phyloP scores from a whole-genome alignment of 53 echinoderm and acorn worm genomes.

The Henricia sp. region DNA sequence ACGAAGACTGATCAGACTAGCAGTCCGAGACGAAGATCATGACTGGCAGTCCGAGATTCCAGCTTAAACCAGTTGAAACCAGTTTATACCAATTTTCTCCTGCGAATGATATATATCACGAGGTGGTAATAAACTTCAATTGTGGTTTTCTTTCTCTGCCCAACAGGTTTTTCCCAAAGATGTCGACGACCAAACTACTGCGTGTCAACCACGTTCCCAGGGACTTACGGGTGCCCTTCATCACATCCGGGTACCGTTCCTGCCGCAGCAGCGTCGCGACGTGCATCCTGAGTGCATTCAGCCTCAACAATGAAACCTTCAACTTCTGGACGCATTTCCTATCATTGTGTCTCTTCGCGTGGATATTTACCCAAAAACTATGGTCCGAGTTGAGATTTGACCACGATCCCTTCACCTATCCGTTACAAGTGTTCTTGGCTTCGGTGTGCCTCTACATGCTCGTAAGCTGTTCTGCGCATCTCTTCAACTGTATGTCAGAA shows the following conservation, averaged over 20 bases:
- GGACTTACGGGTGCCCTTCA: constrained; percentile 87
- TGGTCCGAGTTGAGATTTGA: constrained; percentile 48
- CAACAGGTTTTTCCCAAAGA: not conserved
- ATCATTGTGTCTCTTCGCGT: constrained; percentile 66
- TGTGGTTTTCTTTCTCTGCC: too few species aligned
- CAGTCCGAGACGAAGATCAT: too few species aligned
- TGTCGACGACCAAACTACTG: constrained; percentile 88
- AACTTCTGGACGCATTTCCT: constrained; percentile 97
- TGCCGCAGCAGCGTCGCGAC: constrained; percentile 75
- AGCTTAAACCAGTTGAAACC: too few species aligned
- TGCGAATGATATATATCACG: too few species aligned
- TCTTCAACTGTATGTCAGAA: constrained; percentile 93
- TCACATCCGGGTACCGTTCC: constrained; percentile 83
- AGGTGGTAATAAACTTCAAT: too few species aligned
- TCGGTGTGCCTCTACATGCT: constrained; percentile 74
- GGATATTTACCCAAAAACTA: constrained; percentile 57
- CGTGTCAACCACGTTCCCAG: constrained; percentile 75
- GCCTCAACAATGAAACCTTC: constrained; percentile 87
- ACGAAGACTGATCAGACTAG: too few species aligned
- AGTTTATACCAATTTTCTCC: too few species aligned
- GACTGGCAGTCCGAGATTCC: too few species aligned
- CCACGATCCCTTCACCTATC: constrained; percentile 82
- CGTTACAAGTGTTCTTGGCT: constrained; percentile 69
- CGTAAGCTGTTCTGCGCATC: constrained; percentile 80
- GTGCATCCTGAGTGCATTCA: constrained; percentile 87